Evolutionary conservation across 2,113 vertebrate species (phyloP).

Genomic region (Urocitellus parryii): DNA sequence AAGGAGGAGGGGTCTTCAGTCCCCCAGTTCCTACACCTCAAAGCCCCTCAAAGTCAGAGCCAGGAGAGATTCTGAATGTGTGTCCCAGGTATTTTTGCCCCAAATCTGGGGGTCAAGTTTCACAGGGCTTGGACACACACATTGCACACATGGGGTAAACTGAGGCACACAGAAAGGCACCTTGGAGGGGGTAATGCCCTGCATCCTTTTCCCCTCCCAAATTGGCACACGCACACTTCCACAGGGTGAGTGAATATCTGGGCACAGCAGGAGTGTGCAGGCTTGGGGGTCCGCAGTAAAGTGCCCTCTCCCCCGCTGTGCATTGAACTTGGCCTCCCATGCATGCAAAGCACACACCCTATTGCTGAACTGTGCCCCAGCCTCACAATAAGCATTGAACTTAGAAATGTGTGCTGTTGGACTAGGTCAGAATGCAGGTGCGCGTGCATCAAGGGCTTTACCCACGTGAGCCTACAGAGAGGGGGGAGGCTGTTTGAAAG

Average conservation of each 20-base stretch:
- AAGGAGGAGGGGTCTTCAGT: background rate
- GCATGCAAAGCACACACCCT: background rate
- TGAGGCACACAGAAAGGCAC: background rate
- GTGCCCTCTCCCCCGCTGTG: background rate
- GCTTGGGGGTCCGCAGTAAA: accelerated
- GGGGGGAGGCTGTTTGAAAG: background rate
- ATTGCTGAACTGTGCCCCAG: too few species aligned
- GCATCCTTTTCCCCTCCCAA: too few species aligned
- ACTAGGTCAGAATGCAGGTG: background rate
- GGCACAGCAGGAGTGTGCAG: too few species aligned
- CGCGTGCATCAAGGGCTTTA: background rate
- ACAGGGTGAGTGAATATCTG: background rate
- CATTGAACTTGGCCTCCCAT: background rate
- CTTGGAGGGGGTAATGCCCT: background rate
- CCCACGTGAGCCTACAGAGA: background rate
- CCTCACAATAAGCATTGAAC: background rate
- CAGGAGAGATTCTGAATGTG: background rate
- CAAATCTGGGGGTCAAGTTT: too few species aligned
- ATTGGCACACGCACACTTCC: background rate
- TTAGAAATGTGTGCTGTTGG: too few species aligned
- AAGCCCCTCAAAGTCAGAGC: background rate
- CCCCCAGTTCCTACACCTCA: background rate
- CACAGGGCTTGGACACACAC: too few species aligned
- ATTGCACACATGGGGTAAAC: background rate
- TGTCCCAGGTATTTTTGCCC: too few species aligned